Evolutionary conservation across 2,113 vertebrate genomes (phyloP).

Genomic region (Panthera leo): DNA sequence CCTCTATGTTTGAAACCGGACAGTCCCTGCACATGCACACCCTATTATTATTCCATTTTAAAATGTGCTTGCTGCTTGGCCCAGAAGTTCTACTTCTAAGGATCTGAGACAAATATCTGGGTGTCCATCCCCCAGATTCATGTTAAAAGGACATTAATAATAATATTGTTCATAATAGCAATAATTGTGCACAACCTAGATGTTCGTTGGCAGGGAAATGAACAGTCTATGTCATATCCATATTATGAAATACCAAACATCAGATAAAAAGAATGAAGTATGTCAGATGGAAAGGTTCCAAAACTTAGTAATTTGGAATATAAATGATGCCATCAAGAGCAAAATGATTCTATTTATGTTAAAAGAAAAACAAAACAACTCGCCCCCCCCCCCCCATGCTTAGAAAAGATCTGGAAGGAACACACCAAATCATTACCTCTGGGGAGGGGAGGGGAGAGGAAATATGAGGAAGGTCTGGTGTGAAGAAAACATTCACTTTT

Average conservation of each 20-base stretch:
- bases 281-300: background rate
- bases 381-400: background rate
- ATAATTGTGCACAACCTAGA: background rate
- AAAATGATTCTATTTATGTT: background rate
- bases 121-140: background rate
- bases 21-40: background rate
- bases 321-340: background rate
- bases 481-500: background rate
- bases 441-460: background rate
- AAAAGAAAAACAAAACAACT: background rate
- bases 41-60: background rate
- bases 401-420: background rate
- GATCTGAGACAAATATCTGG: background rate
- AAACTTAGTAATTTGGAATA: background rate
- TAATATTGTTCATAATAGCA: background rate
- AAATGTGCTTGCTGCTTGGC: background rate
- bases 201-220: background rate
- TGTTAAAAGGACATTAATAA: background rate
- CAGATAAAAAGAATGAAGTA: constrained; percentile 33
- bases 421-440: background rate
- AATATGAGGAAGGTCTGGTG: background rate
- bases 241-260: background rate
- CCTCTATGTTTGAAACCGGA: background rate
- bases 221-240: background rate
- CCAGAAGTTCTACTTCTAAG: background rate